Base-by-base conservation (phyloP, 2,113 vertebrate genomes). In the Crotophaga sulcirostris region DNA sequence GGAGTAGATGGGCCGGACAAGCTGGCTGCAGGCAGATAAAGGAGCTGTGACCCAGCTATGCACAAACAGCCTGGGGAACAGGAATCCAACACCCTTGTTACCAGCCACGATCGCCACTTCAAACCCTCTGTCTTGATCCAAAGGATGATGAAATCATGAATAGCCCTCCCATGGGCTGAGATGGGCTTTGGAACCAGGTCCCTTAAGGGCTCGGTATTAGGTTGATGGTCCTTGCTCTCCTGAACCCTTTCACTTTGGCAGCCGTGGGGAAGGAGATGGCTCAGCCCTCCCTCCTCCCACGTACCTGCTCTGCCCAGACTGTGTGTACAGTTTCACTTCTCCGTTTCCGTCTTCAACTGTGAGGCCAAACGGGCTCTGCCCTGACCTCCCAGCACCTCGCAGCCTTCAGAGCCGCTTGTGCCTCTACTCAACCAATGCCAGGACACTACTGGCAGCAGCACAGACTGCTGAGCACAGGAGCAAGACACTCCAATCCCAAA, bases 291-390 rank as follows among this genome's bases (percentile, higher is more conserved):
- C 29, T 73, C 74, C 74, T 92, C 90, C 75, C 55, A 85, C 9
- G 0, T 67, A 90, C 63, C 59, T 81, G 59, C 79, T 90, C 47
- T 47, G 55, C 77, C 29, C 68, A 89, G 34, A 80, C 42, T 1
- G 0, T 6, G 16, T 13, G 45, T 34, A 58, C 19, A 31, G 38
- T 92, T 88, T 92, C 86, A 87, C 42, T 94, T 96, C 87, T 87
- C 64, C 4, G 1, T 63, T 87, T 91, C 62, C 0, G 0, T 25
- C 45, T 84, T 78, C n/a, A 54, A 33, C 38, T 31, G 14, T 8
- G 36, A 89, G 47, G 26, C 23, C 63, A 81, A 85, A 70, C 0
- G 4, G 42, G 29, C 42, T 92, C 51, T 66, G 63, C 42, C 14
- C 40, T 24, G 58, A 60, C 24, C 49, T 72, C 47, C 29, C 60